Conservation (phyloP, 2,113 vertebrate species). For the Caranx melampygus region DNA sequence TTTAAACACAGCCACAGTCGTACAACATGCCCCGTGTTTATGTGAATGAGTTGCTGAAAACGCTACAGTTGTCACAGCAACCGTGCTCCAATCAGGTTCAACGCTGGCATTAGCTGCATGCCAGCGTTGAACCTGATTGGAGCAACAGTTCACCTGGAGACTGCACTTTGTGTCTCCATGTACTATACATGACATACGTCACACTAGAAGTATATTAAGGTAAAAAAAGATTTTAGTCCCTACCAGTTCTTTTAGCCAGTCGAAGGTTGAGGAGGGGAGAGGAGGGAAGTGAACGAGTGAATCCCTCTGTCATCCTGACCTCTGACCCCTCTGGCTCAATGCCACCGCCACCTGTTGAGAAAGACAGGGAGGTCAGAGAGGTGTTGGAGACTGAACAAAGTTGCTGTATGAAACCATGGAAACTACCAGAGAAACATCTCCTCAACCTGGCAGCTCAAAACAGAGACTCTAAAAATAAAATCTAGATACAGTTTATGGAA, state of each 20-base stretch:
- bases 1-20: no score
- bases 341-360: conserved; percentile 46
- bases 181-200: no score
- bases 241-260: conserved; percentile 69
- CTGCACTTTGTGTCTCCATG: no score
- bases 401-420: neutral
- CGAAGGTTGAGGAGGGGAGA: conserved; percentile 76
- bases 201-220: neutral
- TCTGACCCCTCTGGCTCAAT: conserved; percentile 67
- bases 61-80: neutral
- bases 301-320: conserved; percentile 70
- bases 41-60: neutral
- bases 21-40: neutral
- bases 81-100: neutral
- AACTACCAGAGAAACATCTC: neutral
- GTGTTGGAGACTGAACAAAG: neutral
- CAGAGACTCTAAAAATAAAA: no score
- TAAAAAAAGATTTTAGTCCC: neutral
- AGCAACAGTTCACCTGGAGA: neutral
- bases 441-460: neutral
- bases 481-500: no score
- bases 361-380: neutral
- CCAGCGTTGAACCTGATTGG: no score
- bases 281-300: conserved; percentile 76
- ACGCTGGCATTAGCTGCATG: no score